Conservation (phyloP, 2,113 vertebrate species). For the Pogona vitticeps region DNA sequence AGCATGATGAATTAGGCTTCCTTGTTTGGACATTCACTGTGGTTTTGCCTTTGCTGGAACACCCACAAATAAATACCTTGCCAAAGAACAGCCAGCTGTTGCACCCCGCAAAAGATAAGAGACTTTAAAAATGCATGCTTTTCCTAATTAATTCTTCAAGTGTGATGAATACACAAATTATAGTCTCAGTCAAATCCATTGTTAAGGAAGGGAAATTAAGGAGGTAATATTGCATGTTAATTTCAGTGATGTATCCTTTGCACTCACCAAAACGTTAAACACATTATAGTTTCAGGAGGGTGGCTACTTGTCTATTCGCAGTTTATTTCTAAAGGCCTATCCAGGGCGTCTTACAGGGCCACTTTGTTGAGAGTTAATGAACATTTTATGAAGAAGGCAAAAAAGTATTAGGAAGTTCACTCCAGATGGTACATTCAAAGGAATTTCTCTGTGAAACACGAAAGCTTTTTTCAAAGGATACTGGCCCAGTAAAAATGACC, state of each 20-base stretch:
- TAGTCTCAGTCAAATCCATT: slow-evolving; percentile 8
- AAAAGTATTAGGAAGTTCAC: not conserved
- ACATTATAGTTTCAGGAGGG: accelerated
- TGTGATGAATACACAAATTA: slow-evolving; percentile 40
- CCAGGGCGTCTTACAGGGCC: not conserved
- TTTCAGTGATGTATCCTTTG: slow-evolving; percentile 23
- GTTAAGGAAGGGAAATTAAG: not conserved
- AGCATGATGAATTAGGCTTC: slow-evolving; percentile 46
- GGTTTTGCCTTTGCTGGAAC: not conserved
- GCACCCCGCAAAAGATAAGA: slow-evolving; percentile 6
- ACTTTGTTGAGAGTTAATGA: not conserved
- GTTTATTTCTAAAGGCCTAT: not conserved
- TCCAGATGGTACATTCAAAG: not conserved
- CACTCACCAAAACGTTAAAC: not conserved
- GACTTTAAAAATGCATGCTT: accelerated
- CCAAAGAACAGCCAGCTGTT: slow-evolving; percentile 46
- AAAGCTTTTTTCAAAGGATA: not conserved
- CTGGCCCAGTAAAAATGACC: not conserved
- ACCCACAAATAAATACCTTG: slow-evolving; percentile 18
- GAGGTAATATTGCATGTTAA: accelerated
- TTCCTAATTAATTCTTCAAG: slow-evolving; percentile 45
- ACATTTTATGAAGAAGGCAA: not conserved
- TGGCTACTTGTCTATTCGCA: not conserved
- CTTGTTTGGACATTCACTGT: slow-evolving; percentile 54
- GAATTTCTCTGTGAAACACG: not conserved